Evolutionary conservation across 2,888 invertebrate species (phyloP).

Genomic region (Sinohyriopsis cumingii): DNA sequence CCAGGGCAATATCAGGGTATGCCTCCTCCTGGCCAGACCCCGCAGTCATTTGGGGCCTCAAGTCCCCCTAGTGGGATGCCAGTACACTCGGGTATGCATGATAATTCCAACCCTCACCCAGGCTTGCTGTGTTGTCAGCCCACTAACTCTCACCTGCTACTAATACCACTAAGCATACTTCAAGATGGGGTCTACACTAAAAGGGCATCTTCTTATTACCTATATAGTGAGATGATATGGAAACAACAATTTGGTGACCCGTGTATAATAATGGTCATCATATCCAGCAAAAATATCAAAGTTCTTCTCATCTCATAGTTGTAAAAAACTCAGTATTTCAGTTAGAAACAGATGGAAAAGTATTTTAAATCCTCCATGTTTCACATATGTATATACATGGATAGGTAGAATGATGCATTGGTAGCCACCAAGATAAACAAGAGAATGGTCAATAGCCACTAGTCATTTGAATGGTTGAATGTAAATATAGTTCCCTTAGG

Average conservation of each 20-base stretch:
- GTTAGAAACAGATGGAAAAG: no score
- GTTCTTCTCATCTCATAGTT: no score
- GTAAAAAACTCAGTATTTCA: no score
- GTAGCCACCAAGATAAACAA: no score
- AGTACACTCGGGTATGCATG: slow-evolving; percentile 2
- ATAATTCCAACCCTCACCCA: neutral
- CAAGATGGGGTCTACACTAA: no score
- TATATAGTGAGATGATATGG: neutral
- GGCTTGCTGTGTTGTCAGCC: neutral
- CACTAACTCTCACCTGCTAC: neutral
- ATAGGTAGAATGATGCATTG: no score
- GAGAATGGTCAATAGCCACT: no score
- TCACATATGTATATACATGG: no score
- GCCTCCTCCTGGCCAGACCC: slow-evolving; percentile 39
- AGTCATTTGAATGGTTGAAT: no score
- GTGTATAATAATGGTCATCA: neutral
- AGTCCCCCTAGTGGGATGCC: slow-evolving; percentile 23
- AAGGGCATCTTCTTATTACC: neutral
- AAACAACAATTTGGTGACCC: slow-evolving; percentile 3
- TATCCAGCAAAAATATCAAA: no score
- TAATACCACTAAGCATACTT: neutral
- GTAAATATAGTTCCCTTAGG: no score
- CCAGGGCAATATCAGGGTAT: slow-evolving; percentile 40
- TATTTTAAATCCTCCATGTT: no score
- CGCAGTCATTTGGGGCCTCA: slow-evolving; percentile 27